Base-by-base conservation (phyloP, 1,140 invertebrate genomes). In the Scaptomyza montana region DNA sequence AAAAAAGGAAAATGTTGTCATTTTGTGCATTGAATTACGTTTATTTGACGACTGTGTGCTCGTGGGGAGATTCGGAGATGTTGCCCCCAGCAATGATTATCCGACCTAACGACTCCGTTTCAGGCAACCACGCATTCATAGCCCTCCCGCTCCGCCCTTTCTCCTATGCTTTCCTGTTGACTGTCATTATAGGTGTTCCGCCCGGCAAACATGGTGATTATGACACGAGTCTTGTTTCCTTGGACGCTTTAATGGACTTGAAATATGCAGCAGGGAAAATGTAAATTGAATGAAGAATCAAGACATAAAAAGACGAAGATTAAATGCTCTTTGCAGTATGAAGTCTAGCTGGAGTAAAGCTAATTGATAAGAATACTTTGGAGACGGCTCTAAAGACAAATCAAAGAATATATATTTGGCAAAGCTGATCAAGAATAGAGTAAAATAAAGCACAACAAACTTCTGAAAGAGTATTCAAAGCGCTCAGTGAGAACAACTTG, bases 21-120 rank as follows among this genome's bases (percentile, higher is more conserved):
- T 86, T 86, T 80, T 86, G 80, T 67, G 81, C 81, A 86, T 86
- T 86, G 74, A 86, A 86, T 86, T 80, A 86, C 81, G 74, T 86
- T 86, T 86, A 86, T 86, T 86, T 86, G 81, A 86, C 75, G 77
- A 51, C 65, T 61, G 30, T 36, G 33, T 36, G 33, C 33, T 36
- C 33, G 51, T 60, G 21, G 45, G 41, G 21, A 16, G 19, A 30
- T 30, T 45, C 36, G 7, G 33, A 36, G 28, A n/a, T 60, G 30
- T 41, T 55, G 41, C 56, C 43, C 61, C 36, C 57, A 63, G 61
- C 76, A 82, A 78, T 82, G 80, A 85, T 85, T 85, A 85, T 85
- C 74, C 74, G 69, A 53, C 80, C 57, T 85, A 85, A 85, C 77
- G 80, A 78, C 70, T 68, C 64, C 53, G 51, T 63, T 70, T 70